phyloP scores from a whole-genome alignment of 2,888 invertebrate species.

The Acholoe squamosa region DNA sequence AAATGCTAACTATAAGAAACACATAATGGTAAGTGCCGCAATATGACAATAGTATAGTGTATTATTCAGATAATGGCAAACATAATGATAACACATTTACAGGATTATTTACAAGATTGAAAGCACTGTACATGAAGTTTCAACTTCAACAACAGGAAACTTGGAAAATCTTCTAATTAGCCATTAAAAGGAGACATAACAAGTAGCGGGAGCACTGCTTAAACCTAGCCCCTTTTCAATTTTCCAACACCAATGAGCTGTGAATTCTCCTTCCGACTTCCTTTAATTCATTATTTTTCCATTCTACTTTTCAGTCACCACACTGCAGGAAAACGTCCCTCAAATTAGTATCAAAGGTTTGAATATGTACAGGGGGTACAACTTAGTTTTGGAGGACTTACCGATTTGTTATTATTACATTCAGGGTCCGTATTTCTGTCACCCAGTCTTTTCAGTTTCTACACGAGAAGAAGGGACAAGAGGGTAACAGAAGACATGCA shows the following conservation, averaged over 20 bases:
- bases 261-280: neutral
- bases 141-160: neutral
- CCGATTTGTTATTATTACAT: conserved; percentile 34
- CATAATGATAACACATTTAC: too few relatives aligned
- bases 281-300: neutral
- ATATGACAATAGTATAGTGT: too few relatives aligned
- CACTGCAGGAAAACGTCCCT: neutral
- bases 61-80: too few relatives aligned
- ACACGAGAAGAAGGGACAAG: conserved; percentile 8
- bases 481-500: neutral
- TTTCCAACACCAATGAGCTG: neutral
- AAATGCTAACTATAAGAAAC: too few relatives aligned
- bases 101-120: too few relatives aligned
- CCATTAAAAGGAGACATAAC: neutral
- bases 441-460: conserved; percentile 47
- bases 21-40: too few relatives aligned
- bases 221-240: neutral
- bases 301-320: too few relatives aligned
- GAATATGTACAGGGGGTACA: neutral
- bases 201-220: neutral
- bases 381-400: neutral
- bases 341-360: neutral
- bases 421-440: conserved; percentile 2
- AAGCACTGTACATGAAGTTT: too few relatives aligned
- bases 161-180: neutral